phyloP scores from a whole-genome alignment of 2,113 vertebrate genomes.

The Istiophorus platypterus region DNA sequence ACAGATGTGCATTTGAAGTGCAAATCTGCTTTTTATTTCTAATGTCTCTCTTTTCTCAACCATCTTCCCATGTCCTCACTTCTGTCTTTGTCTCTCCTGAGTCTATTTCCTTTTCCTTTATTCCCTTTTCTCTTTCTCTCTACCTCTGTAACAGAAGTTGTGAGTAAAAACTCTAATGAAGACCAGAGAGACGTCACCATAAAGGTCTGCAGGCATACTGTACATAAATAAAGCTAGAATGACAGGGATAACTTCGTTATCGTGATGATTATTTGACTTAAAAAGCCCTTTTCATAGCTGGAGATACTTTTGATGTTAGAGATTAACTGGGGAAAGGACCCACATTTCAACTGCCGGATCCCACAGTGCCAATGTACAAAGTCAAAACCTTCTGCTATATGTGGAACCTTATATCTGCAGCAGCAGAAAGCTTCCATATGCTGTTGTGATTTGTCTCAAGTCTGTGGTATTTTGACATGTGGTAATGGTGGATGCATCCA shows the following conservation, averaged over 20 bases:
- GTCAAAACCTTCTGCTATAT: not conserved
- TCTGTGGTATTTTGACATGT: conserved; percentile 35
- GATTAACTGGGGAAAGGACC: conserved; percentile 15
- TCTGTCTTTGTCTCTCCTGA: conserved; percentile 26
- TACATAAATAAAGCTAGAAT: conserved; percentile 44
- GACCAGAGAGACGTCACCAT: conserved; percentile 72
- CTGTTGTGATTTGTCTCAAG: conserved; percentile 29
- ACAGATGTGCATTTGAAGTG: conserved; percentile 58
- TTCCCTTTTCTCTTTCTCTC: conserved; percentile 30
- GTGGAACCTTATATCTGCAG: not conserved
- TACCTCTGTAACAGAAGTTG: conserved; percentile 41
- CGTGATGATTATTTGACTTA: conserved; percentile 25
- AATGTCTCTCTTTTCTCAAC: conserved; percentile 35
- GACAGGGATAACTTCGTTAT: conserved; percentile 40
- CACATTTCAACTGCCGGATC: not conserved
- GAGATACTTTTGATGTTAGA: conserved; percentile 23
- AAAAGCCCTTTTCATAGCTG: not conserved
- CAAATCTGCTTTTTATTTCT: conserved; percentile 55
- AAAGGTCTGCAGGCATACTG: conserved; percentile 44
- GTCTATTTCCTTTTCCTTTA: conserved; percentile 37
- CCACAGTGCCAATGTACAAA: conserved; percentile 11
- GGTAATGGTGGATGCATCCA: conserved; percentile 29
- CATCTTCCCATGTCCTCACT: conserved; percentile 10
- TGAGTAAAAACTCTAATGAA: conserved; percentile 70
- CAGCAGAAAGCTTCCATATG: not conserved